Base-by-base conservation (phyloP, 2,797 vertebrate genomes). In the Pteropus rufus region DNA sequence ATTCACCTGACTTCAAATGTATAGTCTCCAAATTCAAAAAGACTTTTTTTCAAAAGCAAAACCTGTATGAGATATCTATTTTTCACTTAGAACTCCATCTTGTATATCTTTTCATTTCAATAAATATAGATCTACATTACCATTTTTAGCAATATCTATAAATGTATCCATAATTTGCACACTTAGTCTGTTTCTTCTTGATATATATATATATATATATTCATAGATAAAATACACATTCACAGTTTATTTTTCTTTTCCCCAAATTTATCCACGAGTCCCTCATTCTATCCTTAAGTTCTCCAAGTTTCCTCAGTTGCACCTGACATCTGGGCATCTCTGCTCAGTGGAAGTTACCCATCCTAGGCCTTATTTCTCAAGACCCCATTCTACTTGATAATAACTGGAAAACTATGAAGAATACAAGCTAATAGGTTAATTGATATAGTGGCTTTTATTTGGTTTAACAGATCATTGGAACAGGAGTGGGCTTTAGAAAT, bases 71-170 rank as follows among this genome's bases (percentile, higher is more conserved):
- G 80, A 92, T n/a, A 15, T 81, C 73, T 93, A 86, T 96, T 95
- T 96, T 97, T 95, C 82, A 95, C 89, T 95, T 89, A 76, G 69
- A 97, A 96, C 93, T 86, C 91, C 85, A 96, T 86, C 77, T 72
- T 91, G 65, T 69, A 83, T 93, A 93, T 97, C 82, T 97, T 94
- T 96, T 52, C 67, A 85, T 89, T 95, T 97, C 95, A 95, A 93
- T 95, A 97, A 95, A 95, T 95, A 96, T 85, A 97, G 95, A 95
- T 91, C 73, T 95, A 65, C 49, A 79, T 54, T 86, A 83, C 85
- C 75, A 76, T 87, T 97, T 97, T 97, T 97, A 97, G 91, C 79
- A 89, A 54, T 91, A 64, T 97, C 93, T 97, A 96, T 96, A 97
- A 97, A 97, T 95, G 64, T 39, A 87, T 80, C 94, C 65, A 93